phyloP scores from a whole-genome alignment of 2,113 vertebrate genomes.

The Nymphicus hollandicus region DNA sequence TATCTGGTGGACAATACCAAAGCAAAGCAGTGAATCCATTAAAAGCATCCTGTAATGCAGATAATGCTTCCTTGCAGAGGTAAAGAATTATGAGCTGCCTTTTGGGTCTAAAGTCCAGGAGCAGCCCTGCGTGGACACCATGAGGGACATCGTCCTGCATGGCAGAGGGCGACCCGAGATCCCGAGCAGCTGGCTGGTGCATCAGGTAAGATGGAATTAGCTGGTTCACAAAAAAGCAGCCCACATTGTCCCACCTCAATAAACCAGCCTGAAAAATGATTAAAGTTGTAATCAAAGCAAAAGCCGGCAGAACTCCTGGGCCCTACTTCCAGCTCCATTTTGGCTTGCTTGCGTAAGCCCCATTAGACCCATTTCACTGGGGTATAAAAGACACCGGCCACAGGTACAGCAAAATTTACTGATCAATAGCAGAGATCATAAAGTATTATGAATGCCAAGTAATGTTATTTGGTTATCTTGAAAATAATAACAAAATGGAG shows the following conservation, averaged over 20 bases:
- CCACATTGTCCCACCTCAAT: background rate
- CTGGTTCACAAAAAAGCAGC: background rate
- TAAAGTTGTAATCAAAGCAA: background rate
- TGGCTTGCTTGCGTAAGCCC: background rate
- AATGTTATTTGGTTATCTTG: background rate
- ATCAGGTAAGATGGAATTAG: slow-evolving; percentile 72
- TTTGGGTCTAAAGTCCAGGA: slow-evolving; percentile 87
- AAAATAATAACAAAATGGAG: background rate
- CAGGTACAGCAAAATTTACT: background rate
- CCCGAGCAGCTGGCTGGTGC: slow-evolving; percentile 79
- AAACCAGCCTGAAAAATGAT: background rate
- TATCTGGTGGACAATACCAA: fast-evolving
- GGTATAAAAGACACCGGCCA: background rate
- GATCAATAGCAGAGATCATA: background rate
- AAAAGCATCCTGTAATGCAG: background rate
- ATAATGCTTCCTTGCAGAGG: slow-evolving; percentile 72
- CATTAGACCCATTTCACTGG: background rate
- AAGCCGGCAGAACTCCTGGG: background rate
- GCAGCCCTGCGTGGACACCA: slow-evolving; percentile 89
- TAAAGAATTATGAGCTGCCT: slow-evolving; percentile 84
- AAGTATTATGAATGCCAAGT: background rate
- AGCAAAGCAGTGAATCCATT: background rate
- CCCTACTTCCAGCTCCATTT: background rate
- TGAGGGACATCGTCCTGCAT: slow-evolving; percentile 87
- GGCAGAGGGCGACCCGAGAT: slow-evolving; percentile 87